These are phyloP conservation scores for Phrynocephalus vlangalii DNA, from an alignment of 2,797 vertebrate genomes.

Conservation along the genomic window DNA sequence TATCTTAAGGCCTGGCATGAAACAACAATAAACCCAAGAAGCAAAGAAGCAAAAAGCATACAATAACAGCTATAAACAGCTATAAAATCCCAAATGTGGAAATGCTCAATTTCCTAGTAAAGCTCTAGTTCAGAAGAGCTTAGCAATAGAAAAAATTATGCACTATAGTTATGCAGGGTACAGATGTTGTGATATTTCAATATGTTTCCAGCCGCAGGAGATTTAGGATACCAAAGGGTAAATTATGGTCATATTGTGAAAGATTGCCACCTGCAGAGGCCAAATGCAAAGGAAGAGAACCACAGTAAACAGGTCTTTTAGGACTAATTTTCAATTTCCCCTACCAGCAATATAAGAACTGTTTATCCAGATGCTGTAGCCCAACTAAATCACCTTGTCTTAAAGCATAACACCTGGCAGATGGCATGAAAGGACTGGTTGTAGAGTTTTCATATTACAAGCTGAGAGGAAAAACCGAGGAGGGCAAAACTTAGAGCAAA, in stretches of 20 bases:
- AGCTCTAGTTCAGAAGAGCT: background rate
- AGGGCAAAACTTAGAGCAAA: background rate
- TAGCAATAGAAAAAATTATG: conserved; percentile 4
- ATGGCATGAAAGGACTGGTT: background rate
- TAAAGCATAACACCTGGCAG: conserved; percentile 15
- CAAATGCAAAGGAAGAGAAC: background rate
- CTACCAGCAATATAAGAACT: background rate
- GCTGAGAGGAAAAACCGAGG: background rate
- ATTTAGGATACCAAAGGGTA: conserved; percentile 44
- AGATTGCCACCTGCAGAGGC: conserved; percentile 50
- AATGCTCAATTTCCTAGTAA: background rate
- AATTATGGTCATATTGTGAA: conserved; percentile 41
- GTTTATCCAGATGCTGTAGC: conserved; percentile 24
- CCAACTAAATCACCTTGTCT: conserved; percentile 25
- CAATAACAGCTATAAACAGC: background rate
- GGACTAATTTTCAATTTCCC: conserved; percentile 45
- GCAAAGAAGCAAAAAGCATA: background rate
- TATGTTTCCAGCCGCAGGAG: conserved; percentile 39
- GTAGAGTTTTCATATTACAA: conserved; percentile 15
- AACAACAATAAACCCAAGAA: background rate
- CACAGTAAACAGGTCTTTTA: conserved; percentile 28
- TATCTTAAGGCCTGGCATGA: background rate
- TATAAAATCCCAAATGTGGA: background rate
- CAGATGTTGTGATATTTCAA: conserved; percentile 17
- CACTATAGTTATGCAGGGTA: conserved; percentile 9